Evolutionary conservation across 2,113 vertebrate genomes (phyloP), one percentile per base, ranked within the genome.

Genomic region (Campylomormyrus tamandua): DNA sequence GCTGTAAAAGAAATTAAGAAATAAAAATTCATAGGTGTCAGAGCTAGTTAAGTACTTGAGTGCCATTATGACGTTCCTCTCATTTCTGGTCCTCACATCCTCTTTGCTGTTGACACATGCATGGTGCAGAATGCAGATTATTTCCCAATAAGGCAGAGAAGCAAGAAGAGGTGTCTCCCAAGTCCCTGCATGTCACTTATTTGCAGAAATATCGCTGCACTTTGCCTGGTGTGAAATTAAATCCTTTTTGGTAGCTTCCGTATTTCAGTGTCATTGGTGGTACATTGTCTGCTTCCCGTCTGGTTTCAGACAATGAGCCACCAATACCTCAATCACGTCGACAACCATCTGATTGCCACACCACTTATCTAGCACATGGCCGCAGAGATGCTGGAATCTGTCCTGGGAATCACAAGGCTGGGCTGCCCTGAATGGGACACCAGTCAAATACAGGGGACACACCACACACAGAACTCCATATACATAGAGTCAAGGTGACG

Each of bases 1-100:
- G 94, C 95, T 95, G 94, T 93, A 80, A 80, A 42, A 42, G 74
- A 80, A 80, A 80, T 95, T 92, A 94, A 94, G 94, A 94, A 92
- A 92, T 94, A 92, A 89, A 92, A 93, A 94, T 93, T 95, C 95
- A 96, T 94, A 94, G 93, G 95, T 95, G 95, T 95, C 95, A 95
- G 94, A 94, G 94, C 93, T 93, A 94, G 94, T 95, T 95, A 94
- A 95, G 95, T 94, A 94, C 95, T 95, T 91, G 93, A 94, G 90
- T 91, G 91, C 94, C 95, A 95, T 95, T 95, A 95, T 95, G 92
- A 89, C 92, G 92, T 93, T 94, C 84, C 91, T 39, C 89, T 93
- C 90, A 92, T 90, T 92, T 94, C 48, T 58, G 21, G 2, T 45
- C 39, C 1, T 83, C 27, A 39, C 9, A 45, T n/a, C 84, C 27